Conservation (phyloP, 2,888 invertebrate species). For the Cryptosula pallasiana region DNA sequence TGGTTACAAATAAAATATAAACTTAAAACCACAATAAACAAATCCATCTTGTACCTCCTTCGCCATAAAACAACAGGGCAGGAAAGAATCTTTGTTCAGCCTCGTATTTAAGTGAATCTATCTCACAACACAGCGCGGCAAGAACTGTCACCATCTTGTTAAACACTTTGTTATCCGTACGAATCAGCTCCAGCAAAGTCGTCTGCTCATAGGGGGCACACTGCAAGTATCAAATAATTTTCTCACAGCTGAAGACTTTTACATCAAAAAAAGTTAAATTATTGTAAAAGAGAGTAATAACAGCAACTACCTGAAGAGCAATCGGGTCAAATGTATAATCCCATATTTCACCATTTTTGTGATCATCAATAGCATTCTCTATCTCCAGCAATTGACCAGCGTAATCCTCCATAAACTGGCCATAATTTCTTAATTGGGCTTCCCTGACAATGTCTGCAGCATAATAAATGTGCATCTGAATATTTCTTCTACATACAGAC, state of each 20-base stretch:
- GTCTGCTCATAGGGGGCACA: slow-evolving; percentile 62
- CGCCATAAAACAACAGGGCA: slow-evolving; percentile 65
- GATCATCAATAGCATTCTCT: slow-evolving; percentile 54
- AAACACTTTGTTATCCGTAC: slow-evolving; percentile 76
- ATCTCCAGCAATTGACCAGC: slow-evolving; percentile 51
- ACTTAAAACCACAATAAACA: too few species aligned
- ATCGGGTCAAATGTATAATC: slow-evolving; percentile 54
- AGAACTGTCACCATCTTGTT: slow-evolving; percentile 68
- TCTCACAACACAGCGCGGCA: slow-evolving; percentile 72
- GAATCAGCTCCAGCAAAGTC: slow-evolving; percentile 65
- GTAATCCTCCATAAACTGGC: slow-evolving; percentile 52
- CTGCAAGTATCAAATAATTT: slow-evolving; percentile 33
- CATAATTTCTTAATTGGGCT: slow-evolving; percentile 52
- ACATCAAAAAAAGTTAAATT: not conserved
- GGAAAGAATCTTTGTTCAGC: slow-evolving; percentile 61
- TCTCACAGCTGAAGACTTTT: not conserved
- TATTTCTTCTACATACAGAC: too few species aligned
- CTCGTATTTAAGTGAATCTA: slow-evolving; percentile 64
- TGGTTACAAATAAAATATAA: too few species aligned
- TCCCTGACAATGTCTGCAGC: slow-evolving; percentile 53
- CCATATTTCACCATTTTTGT: slow-evolving; percentile 51
- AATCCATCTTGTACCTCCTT: slow-evolving; percentile 58
- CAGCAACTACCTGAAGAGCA: slow-evolving; percentile 45
- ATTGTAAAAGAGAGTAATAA: not conserved
- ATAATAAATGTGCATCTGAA: not conserved